phyloP scores from a whole-genome alignment of 2,888 invertebrate species.

The Pseudococcus viburni region DNA sequence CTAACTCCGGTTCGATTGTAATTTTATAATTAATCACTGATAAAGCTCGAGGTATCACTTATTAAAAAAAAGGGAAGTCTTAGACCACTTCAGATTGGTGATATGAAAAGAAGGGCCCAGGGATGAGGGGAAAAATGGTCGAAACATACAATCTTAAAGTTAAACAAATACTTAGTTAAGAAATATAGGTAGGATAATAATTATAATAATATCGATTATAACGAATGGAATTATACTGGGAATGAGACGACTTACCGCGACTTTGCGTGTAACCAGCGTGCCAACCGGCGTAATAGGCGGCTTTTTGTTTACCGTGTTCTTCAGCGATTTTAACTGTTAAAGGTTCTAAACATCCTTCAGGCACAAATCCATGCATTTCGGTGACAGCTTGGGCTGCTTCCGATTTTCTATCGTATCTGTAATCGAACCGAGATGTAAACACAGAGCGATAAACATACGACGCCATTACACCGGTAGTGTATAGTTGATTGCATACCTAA shows the following conservation, averaged over 20 bases:
- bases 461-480: neutral
- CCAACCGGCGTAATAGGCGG: constrained; percentile 81
- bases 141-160: neutral
- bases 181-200: neutral
- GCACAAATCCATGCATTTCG: constrained; percentile 86
- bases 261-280: constrained; percentile 75
- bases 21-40: neutral
- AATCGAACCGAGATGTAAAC: constrained; percentile 67
- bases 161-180: neutral
- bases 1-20: neutral
- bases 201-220: constrained; percentile 15
- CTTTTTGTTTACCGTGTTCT: constrained; percentile 87
- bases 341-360: constrained; percentile 87
- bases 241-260: constrained; percentile 64
- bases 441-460: neutral
- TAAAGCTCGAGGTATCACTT: neutral
- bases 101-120: neutral
- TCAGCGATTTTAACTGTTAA: constrained; percentile 89
- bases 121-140: neutral
- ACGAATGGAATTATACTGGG: neutral
- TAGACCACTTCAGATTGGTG: neutral
- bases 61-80: neutral
- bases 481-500: constrained; percentile 77
- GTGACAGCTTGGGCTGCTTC: constrained; percentile 93
- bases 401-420: constrained; percentile 87